Evolutionary conservation across 2,797 vertebrate species (phyloP), one percentile per base, ranked within the genome.

Genomic region (Pseudochirops cupreus): DNA sequence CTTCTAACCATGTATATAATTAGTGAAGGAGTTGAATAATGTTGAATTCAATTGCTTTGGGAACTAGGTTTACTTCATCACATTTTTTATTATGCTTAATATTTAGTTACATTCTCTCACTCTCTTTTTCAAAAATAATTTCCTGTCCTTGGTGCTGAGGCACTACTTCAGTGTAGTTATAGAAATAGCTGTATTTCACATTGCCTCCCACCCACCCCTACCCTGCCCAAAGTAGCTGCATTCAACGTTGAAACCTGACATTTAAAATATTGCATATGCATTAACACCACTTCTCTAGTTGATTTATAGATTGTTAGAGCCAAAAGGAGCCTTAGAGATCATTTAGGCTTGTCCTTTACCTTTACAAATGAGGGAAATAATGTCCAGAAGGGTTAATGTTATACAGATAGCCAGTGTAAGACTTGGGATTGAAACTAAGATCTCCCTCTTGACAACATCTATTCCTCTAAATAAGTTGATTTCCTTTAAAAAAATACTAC

Each of bases 91-190:
- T 82, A 82, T 82, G 74, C 46, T 82, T 82, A 82, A 82, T 39
- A 74, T 18, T 39, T 74, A 82, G 39, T 46, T 46, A 82, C 74
- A 82, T 82, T 82, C 21, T 46, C 74, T 82, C 39, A 82, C 74
- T 82, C 74, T 82, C 39, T 82, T 82, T 82, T 82, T 82, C 74
- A 82, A 82, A 82, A 82, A 82, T 82, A 46, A 82, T 82, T 82
- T 82, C 39, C 74, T 82, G 74, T 82, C 74, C 39, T 82, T 82
- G 74, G n/a, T 82, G 74, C 39, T 82, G 74, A 82, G 74, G 74
- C 74, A 82, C 21, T 82, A 26, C 74, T 82, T 46, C 74, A 82
- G 13, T 46, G 21, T 82, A 82, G n/a, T 82, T 82, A 82, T 82
- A 0, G 39, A 82, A 82, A 46, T 82, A 82, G 39, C 39, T 82